Evolutionary conservation across 2,113 vertebrate species (phyloP).

Genomic region (Thryonomys swinderianus): DNA sequence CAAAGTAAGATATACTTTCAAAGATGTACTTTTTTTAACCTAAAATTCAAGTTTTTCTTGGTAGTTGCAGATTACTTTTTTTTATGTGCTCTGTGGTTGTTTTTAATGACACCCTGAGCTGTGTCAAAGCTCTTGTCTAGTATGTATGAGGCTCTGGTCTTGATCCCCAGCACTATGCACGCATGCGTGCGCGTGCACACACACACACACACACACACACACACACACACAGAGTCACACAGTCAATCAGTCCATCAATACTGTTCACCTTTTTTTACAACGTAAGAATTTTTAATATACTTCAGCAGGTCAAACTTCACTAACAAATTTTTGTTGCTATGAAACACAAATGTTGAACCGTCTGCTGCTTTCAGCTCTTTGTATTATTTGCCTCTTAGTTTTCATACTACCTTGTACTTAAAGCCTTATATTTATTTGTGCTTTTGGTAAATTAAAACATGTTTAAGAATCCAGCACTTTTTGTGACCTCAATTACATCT

Average conservation of each 20-base stretch:
- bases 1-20: not conserved
- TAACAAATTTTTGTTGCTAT: not conserved
- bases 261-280: not conserved
- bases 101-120: not conserved
- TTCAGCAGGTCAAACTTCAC: not conserved
- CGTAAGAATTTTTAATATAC: constrained; percentile 3
- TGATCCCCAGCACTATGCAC: not conserved
- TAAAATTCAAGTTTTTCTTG: not conserved
- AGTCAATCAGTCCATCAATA: not conserved
- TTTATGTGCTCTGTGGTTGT: not conserved
- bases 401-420: not conserved
- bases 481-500: not conserved
- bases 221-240: not conserved
- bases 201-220: not conserved
- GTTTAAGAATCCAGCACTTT: not conserved
- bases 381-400: not conserved
- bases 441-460: not conserved
- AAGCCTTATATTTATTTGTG: not conserved
- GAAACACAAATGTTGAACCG: not conserved
- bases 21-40: not conserved
- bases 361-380: not conserved
- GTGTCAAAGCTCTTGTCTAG: not conserved
- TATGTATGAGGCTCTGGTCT: not conserved
- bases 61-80: not conserved
- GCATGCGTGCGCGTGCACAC: not conserved